Evolutionary conservation across 2,113 vertebrate genomes (phyloP).

Genomic region (Peromyscus leucopus): DNA sequence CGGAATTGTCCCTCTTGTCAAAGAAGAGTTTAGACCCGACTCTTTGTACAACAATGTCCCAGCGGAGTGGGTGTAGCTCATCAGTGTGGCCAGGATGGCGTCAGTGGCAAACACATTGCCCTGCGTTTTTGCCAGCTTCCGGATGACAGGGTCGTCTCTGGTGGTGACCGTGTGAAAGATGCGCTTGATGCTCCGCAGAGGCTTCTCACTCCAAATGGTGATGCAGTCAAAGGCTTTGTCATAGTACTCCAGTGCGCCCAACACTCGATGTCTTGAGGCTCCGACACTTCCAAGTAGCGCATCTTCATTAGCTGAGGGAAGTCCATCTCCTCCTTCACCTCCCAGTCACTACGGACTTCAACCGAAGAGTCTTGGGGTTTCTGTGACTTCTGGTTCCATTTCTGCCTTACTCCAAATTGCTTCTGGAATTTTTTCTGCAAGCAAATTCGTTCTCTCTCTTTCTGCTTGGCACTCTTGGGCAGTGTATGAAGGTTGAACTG

Average conservation of each 20-base stretch:
- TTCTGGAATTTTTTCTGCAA: constrained; percentile 99
- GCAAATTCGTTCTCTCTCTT: constrained; percentile 98
- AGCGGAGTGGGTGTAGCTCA: constrained; percentile 98
- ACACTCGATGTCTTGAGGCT: constrained; percentile 96
- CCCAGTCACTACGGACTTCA: constrained; percentile 99
- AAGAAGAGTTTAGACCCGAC: constrained; percentile 99
- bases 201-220: constrained; percentile 96
- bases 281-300: constrained; percentile 98
- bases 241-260: constrained; percentile 96
- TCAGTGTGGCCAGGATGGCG: constrained; percentile 97
- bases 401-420: constrained; percentile 99
- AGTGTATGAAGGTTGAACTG: constrained; percentile 99
- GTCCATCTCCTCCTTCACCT: constrained; percentile 99
- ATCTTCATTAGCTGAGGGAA: constrained; percentile 99
- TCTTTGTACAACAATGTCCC: constrained; percentile 98
- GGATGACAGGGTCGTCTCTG: constrained; percentile 97
- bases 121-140: constrained; percentile 98
- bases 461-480: constrained; percentile 99
- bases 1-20: constrained; percentile 98
- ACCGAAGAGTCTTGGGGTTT: constrained; percentile 98
- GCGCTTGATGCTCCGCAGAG: constrained; percentile 97
- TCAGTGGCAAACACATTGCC: constrained; percentile 99
- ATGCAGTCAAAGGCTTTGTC: constrained; percentile 98
- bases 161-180: constrained; percentile 99
- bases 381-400: constrained; percentile 99